Base-by-base conservation (phyloP, 1,140 invertebrate genomes). In the Zaprionus lachaisei region DNA sequence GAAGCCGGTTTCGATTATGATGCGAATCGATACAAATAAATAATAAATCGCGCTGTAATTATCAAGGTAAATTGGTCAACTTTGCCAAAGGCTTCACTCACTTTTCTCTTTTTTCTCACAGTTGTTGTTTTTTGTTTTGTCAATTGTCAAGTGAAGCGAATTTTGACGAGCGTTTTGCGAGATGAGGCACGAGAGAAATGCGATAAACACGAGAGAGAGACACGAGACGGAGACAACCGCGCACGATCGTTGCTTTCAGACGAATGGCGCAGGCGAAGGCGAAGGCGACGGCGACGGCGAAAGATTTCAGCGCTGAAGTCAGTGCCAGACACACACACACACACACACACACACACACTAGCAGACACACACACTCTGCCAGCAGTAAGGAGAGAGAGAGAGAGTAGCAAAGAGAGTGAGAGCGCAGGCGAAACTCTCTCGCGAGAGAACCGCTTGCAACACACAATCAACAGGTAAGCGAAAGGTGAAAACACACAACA, bases 221-320 rank as follows among this genome's bases (percentile, higher is more conserved):
- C 34, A 34, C 41, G 41, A 47, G 41, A 47, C 41, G 41, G 41
- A 38, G 34, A 73, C 24, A 81, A 80, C 84, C 81, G 84, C 65
- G 72, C 85, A 84, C 85, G 85, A 71, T 89, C 85, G 79, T 72
- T 84, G 81, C 79, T 79, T 85, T 78, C 63, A 78, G 65, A 80
- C 78, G 81, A 89, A 83, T 84, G 83, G 31, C 34, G 37, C 51
- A 64, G 60, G 72, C 66, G 37, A 76, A 67, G 76, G 38, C 72
- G 67, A 79, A 79, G 67, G 72, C 67, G 64, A 67, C 56, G 55
- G 55, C 65, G 28, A 58, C 56, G 55, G 55, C 65, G 28, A 58
- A 63, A 64, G 68, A 76, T 77, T 70, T 67, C 60, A 34, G 51
- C 60, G 54, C 54, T 64, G 49, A 77, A 73, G 78, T 80, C 69